These are phyloP conservation scores for Trilocha varians DNA, from an alignment of 2,888 invertebrate species.

Conservation along the genomic window DNA sequence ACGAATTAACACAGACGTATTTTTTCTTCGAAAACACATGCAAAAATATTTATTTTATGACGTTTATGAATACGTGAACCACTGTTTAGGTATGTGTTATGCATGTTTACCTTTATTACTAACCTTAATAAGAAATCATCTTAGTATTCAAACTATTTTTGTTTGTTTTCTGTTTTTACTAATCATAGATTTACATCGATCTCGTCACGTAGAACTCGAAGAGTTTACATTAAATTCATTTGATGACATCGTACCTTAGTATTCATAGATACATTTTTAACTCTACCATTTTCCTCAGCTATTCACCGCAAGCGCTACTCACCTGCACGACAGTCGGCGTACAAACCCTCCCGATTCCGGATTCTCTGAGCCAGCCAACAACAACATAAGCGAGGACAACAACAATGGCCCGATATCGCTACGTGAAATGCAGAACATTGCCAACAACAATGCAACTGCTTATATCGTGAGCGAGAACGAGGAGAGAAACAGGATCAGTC, in stretches of 20 bases:
- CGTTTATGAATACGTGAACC: neutral
- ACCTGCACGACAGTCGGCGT: constrained; percentile 54
- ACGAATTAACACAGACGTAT: neutral
- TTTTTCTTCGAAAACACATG: neutral
- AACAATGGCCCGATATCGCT: constrained; percentile 72
- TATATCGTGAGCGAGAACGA: constrained; percentile 70
- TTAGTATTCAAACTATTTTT: neutral
- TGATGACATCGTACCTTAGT: too few species aligned
- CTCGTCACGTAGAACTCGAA: too few species aligned
- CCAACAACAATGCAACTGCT: constrained; percentile 69
- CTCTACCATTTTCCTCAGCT: constrained; percentile 28
- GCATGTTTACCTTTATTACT: neutral
- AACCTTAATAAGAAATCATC: neutral
- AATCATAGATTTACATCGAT: neutral
- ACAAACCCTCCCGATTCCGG: constrained; percentile 56
- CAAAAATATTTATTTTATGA: neutral
- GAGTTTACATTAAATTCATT: too few species aligned
- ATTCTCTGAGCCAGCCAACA: constrained; percentile 59
- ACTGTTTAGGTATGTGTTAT: neutral
- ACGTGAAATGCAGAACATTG: constrained; percentile 72
- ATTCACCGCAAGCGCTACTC: constrained; percentile 57
- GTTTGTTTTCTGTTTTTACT: neutral
- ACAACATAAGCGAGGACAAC: constrained; percentile 67
- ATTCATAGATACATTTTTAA: constrained; percentile 1
- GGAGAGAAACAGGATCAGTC: constrained; percentile 52